Evolutionary conservation across 2,113 vertebrate genomes (phyloP).

Genomic region (Grantiella picta): DNA sequence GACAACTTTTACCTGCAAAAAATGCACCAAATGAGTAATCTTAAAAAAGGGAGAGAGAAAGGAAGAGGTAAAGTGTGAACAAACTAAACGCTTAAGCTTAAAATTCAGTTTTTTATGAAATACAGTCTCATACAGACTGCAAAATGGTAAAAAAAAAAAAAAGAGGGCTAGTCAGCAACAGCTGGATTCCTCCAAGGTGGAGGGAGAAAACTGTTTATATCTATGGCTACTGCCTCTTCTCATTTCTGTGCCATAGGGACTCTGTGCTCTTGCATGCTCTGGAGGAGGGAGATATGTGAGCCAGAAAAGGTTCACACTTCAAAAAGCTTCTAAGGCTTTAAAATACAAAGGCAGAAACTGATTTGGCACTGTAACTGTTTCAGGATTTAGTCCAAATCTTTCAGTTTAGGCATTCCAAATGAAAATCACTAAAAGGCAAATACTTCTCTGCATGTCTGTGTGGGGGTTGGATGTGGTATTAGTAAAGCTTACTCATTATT

Average conservation of each 20-base stretch:
- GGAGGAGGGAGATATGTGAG: neutral
- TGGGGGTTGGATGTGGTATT: neutral
- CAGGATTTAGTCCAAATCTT: neutral
- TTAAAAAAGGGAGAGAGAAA: neutral
- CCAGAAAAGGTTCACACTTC: neutral
- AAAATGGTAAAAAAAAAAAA: neutral
- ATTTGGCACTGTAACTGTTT: neutral
- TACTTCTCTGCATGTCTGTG: fast-evolving
- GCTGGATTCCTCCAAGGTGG: neutral
- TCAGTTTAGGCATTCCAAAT: neutral
- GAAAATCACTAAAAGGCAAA: neutral
- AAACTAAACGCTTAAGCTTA: neutral
- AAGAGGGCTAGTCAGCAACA: neutral
- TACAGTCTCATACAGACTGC: neutral
- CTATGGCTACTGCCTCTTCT: neutral
- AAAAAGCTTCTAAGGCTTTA: neutral
- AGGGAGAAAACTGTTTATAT: neutral
- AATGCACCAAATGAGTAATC: neutral
- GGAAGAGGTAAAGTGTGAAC: neutral
- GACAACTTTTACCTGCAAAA: neutral
- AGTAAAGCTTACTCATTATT: neutral
- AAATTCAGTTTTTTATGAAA: neutral
- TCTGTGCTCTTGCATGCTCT: neutral
- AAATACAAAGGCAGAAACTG: neutral
- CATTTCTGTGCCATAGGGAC: neutral